Conservation (phyloP, 2,888 invertebrate species). For the Nineta flava region DNA sequence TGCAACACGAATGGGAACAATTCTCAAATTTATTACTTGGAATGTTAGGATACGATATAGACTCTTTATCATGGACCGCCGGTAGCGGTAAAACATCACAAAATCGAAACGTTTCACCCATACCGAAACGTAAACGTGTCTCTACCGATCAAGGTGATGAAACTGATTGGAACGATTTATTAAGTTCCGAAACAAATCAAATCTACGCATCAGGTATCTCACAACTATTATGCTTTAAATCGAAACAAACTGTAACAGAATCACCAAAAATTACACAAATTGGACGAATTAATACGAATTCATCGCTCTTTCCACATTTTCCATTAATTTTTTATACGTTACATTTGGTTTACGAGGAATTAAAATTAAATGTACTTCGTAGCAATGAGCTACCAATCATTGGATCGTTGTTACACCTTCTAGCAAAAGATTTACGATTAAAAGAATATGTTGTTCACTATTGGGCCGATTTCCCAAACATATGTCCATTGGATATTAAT, state of each 20-base stretch:
- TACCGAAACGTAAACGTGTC: conserved; percentile 57
- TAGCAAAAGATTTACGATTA: conserved; percentile 60
- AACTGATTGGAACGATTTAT: conserved; percentile 67
- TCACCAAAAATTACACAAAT: conserved; percentile 6
- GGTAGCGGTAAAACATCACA: conserved; percentile 12
- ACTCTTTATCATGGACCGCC: conserved; percentile 32
- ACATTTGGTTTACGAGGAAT: conserved; percentile 82
- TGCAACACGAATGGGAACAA: conserved; percentile 64
- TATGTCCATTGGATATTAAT: conserved; percentile 28
- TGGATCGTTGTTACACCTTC: conserved; percentile 54
- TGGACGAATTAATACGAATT: conserved; percentile 40
- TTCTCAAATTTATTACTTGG: conserved; percentile 46
- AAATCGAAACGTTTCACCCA: conserved; percentile 30
- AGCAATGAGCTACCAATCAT: conserved; percentile 50
- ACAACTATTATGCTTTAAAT: conserved; percentile 22
- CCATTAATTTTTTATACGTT: conserved; percentile 62
- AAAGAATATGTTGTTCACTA: conserved; percentile 62
- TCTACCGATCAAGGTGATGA: conserved; percentile 61
- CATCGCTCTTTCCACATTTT: conserved; percentile 55
- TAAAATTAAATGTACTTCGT: conserved; percentile 62
- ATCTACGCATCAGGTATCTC: conserved; percentile 29
- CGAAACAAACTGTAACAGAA: neutral
- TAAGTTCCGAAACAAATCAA: conserved; percentile 41
- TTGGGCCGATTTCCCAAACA: conserved; percentile 65
- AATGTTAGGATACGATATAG: conserved; percentile 57